phyloP scores from a whole-genome alignment of 1,140 invertebrate genomes.

The Musca domestica region DNA sequence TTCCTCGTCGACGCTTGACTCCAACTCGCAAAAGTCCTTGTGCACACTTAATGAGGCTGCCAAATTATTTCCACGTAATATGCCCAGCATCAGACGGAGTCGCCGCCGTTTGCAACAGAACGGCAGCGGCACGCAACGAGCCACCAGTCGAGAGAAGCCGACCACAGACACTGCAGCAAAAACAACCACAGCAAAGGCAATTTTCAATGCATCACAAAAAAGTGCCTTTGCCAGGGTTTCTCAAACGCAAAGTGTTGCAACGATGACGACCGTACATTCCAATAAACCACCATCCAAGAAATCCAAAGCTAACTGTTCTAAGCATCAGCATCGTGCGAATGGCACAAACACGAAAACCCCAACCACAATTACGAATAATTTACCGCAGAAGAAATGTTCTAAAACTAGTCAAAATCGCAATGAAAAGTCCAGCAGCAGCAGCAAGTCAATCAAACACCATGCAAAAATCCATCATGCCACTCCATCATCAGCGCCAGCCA shows the following conservation, averaged over 20 bases:
- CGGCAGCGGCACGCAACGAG: constrained; percentile 5
- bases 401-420: constrained; percentile 18
- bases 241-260: background rate
- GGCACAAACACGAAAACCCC: background rate
- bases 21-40: constrained; percentile 24
- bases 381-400: background rate
- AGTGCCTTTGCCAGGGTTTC: constrained; percentile 14
- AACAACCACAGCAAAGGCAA: background rate
- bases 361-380: background rate
- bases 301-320: constrained; percentile 43
- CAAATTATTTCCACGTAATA: constrained; percentile 49
- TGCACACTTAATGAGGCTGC: constrained; percentile 36
- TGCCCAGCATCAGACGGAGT: constrained; percentile 48
- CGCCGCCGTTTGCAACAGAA: constrained; percentile 29
- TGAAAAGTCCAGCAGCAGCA: background rate
- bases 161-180: background rate
- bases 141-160: constrained; percentile 1
- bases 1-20: constrained; percentile 14
- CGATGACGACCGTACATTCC: background rate
- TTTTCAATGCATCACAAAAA: constrained; percentile 2
- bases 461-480: background rate
- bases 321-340: constrained; percentile 26
- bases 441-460: background rate
- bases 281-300: constrained; percentile 35
- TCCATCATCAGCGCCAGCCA: background rate